phyloP scores from a whole-genome alignment of 2,888 invertebrate genomes.

The Epiblema foenella region DNA sequence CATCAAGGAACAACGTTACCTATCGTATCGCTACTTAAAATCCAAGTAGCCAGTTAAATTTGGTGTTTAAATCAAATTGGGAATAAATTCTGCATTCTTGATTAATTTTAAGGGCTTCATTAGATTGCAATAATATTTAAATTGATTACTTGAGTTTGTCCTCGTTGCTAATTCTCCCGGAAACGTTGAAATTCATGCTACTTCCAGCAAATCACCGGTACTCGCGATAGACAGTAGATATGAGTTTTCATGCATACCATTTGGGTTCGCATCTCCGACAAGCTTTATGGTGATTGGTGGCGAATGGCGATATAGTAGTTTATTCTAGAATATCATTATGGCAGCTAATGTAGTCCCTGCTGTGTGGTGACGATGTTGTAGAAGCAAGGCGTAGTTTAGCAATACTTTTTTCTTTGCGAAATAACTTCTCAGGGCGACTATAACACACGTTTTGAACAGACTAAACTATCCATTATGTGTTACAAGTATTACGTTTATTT shows the following conservation, averaged over 20 bases:
- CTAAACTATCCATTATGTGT: background rate
- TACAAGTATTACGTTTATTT: conserved; percentile 3
- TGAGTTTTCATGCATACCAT: background rate
- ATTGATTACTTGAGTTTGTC: too few relatives aligned
- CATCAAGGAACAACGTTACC: background rate
- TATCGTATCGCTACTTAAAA: background rate
- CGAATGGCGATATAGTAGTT: background rate
- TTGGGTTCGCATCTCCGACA: background rate
- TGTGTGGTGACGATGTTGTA: background rate
- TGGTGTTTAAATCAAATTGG: background rate
- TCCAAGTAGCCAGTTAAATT: background rate
- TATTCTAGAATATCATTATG: background rate
- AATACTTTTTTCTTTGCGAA: background rate
- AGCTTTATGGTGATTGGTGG: background rate
- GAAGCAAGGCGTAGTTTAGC: background rate
- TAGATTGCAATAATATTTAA: too few relatives aligned
- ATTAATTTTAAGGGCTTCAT: too few relatives aligned
- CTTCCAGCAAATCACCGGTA: background rate
- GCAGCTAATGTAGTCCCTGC: background rate
- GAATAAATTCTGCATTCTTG: too few relatives aligned
- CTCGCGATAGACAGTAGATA: too few relatives aligned
- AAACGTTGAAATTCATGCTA: background rate
- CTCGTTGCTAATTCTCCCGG: too few relatives aligned
- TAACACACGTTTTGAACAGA: background rate
- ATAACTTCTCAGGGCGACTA: background rate